Evolutionary conservation across 2,888 invertebrate species (phyloP), one percentile per base, ranked within the genome.

Genomic region (Meiosimyza decipiens): DNA sequence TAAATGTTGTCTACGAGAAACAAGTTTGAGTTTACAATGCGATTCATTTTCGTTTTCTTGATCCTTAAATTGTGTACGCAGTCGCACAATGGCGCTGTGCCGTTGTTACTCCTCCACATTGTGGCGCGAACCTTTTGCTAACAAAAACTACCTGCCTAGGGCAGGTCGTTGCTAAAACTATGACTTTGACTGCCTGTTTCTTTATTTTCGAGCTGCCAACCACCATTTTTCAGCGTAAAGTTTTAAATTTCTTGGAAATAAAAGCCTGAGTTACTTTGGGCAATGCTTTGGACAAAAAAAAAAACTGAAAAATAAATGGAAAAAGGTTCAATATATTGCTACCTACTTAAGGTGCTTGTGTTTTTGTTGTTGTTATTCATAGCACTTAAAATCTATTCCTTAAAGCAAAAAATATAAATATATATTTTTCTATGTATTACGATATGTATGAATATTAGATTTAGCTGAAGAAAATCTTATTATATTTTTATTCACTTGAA

Each of bases 171-270:
- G 9, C 9, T 40, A 40, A 6, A 40, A 40, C 40, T 40, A 40
- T 40, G 40, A 40, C 9, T 6, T 60, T 28, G 57, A 15, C 49
- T 57, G 18, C 22, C 57, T 54, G 65, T 51, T 52, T 68, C 57
- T 65, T n/a, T 62, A 60, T 60, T 40, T 47, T 15, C 7, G 59
- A 6, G 22, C 59, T 59, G 22, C 16, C 7, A 22, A 3, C 22
- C 59, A 13, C 22, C 59, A 16, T 59, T 16, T 18, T 66, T 51
- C 50, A 28, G 16, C n/a, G 69, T 28, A 83, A 85, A 85, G 86
- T 85, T 85, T 85, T 85, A 84, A 85, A 85, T 85, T 85, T 85
- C 86, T 85, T 84, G 81, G 85, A 85, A 85, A 85, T 85, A 83
- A 85, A 85, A 85, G 84, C 84, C 79, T 80, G 59, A 50, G 49